Conservation (phyloP, 37 sponge, comb jelly and placozoan species). For the Ephydatia muelleri region DNA sequence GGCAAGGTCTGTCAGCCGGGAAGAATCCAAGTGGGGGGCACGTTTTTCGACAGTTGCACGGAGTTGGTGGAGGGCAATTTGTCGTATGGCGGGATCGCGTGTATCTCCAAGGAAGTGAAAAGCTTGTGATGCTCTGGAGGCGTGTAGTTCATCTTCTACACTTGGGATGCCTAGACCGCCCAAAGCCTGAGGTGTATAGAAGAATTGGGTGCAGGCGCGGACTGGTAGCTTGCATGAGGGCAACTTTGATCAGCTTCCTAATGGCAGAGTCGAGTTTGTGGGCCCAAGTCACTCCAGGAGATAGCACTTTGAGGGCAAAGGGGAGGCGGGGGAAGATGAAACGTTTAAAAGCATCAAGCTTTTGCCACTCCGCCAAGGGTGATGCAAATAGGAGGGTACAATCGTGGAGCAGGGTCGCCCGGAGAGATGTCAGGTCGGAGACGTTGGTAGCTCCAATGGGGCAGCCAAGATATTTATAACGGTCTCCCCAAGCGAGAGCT, state of each 20-base stretch:
- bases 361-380: slow-evolving; percentile 44
- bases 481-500: slow-evolving; percentile 3
- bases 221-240: slow-evolving; percentile 13
- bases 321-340: slow-evolving; percentile 21
- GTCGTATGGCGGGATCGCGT: too few relatives aligned
- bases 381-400: background rate
- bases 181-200: background rate
- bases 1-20: too few relatives aligned
- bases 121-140: too few relatives aligned
- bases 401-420: background rate
- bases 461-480: slow-evolving; percentile 31
- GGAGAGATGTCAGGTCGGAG: background rate
- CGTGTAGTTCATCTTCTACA: slow-evolving; percentile 22
- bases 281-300: slow-evolving; percentile 3
- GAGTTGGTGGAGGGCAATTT: too few relatives aligned
- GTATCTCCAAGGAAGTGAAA: too few relatives aligned
- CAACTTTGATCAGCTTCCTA: background rate
- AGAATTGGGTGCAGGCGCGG: slow-evolving; percentile 3
- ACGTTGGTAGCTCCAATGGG: background rate
- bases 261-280: background rate
- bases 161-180: slow-evolving; percentile 40
- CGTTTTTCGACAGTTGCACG: too few relatives aligned
- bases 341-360: slow-evolving; percentile 40
- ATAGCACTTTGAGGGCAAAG: slow-evolving; percentile 5
- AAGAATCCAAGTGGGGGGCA: too few relatives aligned